Percentiles rank a stretch among this genome's conserved stretches.
Evolutionary conservation across 23 tunicate genomes (phyloP).

Genomic region (Aplidium turbinatum): DNA sequence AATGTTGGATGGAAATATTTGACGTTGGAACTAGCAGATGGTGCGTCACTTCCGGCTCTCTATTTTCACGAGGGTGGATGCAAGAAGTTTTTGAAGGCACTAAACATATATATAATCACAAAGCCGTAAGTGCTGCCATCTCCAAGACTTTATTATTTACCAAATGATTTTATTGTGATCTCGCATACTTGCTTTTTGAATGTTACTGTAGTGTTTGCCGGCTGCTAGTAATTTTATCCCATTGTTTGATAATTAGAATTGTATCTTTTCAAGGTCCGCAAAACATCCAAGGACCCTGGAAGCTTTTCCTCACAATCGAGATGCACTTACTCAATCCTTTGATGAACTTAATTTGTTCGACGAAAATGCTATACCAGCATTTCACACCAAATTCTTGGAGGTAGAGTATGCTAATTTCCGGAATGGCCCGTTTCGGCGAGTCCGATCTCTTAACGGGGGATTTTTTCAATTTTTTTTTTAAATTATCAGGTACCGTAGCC

Average conservation of each 20-base stretch:
- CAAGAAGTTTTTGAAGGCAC: constrained; percentile 58
- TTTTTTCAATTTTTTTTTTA: no score
- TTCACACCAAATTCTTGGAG: not conserved
- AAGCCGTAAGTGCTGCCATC: constrained; percentile 46
- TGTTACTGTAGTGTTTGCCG: no score
- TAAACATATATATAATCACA: constrained; percentile 38
- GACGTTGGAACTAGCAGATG: constrained; percentile 60
- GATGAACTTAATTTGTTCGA: constrained; percentile 63
- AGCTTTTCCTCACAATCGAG: constrained; percentile 40
- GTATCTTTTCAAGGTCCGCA: no score
- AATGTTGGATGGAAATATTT: constrained; percentile 69
- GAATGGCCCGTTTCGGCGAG: no score
- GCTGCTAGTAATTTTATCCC: no score
- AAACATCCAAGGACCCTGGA: constrained; percentile 37
- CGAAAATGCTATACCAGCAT: not conserved
- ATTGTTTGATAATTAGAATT: no score
- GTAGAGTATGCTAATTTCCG: no score
- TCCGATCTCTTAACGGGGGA: no score
- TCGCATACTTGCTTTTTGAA: no score
- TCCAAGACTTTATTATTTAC: no score
- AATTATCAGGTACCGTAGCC: no score
- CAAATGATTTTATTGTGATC: no score
- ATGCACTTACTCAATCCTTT: constrained; percentile 72
- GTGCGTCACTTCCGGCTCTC: constrained; percentile 65
- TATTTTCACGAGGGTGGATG: constrained; percentile 86